Evolutionary conservation across 2,888 invertebrate species (phyloP).

Genomic region (Ochropleura plecta): DNA sequence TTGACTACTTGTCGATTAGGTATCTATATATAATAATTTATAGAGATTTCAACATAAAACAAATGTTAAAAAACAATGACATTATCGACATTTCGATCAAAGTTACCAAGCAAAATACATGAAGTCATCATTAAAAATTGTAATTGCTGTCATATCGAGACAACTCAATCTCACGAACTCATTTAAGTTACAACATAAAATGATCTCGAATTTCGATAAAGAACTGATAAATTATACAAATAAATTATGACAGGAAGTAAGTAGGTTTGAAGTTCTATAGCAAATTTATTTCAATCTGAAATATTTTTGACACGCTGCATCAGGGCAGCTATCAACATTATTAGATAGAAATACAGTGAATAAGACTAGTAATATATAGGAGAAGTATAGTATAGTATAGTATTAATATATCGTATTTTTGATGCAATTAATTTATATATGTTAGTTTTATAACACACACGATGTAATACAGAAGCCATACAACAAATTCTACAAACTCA

Average conservation of each 20-base stretch:
- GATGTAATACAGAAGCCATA: background rate
- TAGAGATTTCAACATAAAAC: background rate
- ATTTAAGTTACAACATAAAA: background rate
- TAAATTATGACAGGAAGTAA: background rate
- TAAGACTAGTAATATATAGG: background rate
- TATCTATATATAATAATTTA: background rate
- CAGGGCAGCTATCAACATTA: background rate
- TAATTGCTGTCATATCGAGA: constrained; percentile 8
- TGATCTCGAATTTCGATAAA: background rate
- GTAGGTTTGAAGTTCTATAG: background rate
- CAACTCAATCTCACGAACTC: background rate
- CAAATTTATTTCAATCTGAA: background rate
- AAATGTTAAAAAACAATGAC: background rate
- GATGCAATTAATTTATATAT: background rate
- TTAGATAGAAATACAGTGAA: too few species aligned
- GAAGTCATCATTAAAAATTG: constrained; percentile 15
- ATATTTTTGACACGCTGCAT: background rate
- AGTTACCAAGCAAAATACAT: background rate
- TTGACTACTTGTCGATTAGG: background rate
- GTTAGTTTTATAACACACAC: background rate
- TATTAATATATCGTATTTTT: too few species aligned
- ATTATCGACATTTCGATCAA: constrained; percentile 14
- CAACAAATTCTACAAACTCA: constrained; percentile 11
- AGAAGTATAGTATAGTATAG: too few species aligned
- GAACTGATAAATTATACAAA: background rate